These are phyloP conservation scores for Hydroisotoma schaefferi DNA, from an alignment of 2,888 invertebrate species.

Conservation along the genomic window DNA sequence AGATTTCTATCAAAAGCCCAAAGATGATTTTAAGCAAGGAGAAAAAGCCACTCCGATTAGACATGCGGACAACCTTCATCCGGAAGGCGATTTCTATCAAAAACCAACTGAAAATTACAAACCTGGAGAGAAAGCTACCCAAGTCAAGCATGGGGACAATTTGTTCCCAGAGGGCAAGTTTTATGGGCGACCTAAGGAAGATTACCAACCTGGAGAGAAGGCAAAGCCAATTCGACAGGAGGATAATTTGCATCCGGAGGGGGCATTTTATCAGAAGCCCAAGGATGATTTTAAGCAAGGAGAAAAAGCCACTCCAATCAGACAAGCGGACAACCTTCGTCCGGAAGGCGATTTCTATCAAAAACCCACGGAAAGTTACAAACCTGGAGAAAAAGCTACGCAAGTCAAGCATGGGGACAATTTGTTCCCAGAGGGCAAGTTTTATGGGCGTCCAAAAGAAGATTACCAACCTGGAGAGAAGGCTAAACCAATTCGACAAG, in stretches of 20 bases:
- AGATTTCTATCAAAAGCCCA: conserved; percentile 61
- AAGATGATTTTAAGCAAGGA: conserved; percentile 55
- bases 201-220: conserved; percentile 55
- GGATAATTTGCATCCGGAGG: conserved; percentile 61
- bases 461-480: conserved; percentile 54
- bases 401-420: conserved; percentile 52
- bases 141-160: conserved; percentile 58
- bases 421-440: conserved; percentile 57
- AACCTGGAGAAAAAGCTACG: conserved; percentile 14
- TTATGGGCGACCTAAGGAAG: conserved; percentile 52
- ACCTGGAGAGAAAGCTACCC: conserved; percentile 51
- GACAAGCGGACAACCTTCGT: conserved; percentile 54
- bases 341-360: conserved; percentile 59
- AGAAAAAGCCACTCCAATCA: conserved; percentile 26
- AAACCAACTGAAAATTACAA: conserved; percentile 5
- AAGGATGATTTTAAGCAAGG: conserved; percentile 51
- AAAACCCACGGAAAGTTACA: background rate
- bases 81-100: conserved; percentile 22
- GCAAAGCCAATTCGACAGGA: conserved; percentile 54
- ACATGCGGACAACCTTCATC: conserved; percentile 55
- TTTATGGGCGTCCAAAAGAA: conserved; percentile 16
- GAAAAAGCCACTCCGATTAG: conserved; percentile 55
- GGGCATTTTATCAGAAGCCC: conserved; percentile 58
- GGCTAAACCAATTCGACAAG: conserved; percentile 48
- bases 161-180: conserved; percentile 58